Evolutionary conservation across 2,888 invertebrate genomes (phyloP).

Genomic region (Gari tellinella): DNA sequence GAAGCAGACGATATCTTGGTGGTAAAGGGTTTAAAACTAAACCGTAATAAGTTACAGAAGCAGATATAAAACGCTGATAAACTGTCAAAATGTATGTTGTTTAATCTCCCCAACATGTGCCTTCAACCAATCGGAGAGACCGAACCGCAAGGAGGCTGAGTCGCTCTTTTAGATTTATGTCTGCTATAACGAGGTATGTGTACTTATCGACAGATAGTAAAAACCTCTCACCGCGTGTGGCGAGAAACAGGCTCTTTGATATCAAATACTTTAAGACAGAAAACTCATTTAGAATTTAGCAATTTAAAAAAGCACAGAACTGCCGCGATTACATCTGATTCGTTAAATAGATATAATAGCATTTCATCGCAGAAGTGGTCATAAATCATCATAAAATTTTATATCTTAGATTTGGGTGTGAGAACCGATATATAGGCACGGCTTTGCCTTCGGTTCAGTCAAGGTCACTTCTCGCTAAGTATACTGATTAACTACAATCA

Average conservation of each 20-base stretch:
- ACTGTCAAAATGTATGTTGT: constrained; percentile 50
- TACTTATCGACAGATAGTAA: constrained; percentile 53
- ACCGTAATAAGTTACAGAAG: constrained; percentile 46
- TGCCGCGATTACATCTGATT: constrained; percentile 52
- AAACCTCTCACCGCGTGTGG: constrained; percentile 47
- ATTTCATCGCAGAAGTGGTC: constrained; percentile 47
- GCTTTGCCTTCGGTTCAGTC: too few species aligned
- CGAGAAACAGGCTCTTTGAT: constrained; percentile 37
- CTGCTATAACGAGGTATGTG: constrained; percentile 31
- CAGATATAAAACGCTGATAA: constrained; percentile 53
- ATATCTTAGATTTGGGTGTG: constrained; percentile 25
- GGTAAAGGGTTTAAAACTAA: too few species aligned
- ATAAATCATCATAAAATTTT: constrained; percentile 60
- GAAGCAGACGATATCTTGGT: too few species aligned
- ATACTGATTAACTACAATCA: too few species aligned
- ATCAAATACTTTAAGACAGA: constrained; percentile 51
- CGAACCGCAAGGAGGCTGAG: constrained; percentile 24
- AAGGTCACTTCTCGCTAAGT: too few species aligned
- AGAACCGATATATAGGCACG: constrained; percentile 15
- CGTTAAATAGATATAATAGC: constrained; percentile 56
- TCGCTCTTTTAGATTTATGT: constrained; percentile 49
- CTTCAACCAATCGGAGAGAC: constrained; percentile 35
- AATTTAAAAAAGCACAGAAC: constrained; percentile 41
- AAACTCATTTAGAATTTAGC: constrained; percentile 57
- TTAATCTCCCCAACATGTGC: constrained; percentile 45